Percentiles rank a stretch among this genome's conserved stretches.
Evolutionary conservation across 2,888 invertebrate species (phyloP).

Genomic region (Cremastinae sp.): DNA sequence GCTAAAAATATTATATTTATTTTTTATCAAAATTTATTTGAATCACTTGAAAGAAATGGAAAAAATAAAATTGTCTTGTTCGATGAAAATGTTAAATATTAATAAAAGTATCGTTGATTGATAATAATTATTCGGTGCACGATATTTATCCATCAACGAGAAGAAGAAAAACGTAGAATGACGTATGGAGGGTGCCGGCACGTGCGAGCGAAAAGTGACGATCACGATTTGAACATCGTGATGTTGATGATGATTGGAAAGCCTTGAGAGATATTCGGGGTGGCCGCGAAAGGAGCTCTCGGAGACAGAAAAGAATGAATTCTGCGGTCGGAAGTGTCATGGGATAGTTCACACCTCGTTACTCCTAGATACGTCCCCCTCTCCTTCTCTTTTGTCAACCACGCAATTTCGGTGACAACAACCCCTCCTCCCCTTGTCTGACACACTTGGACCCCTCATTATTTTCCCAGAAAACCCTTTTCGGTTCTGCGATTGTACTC

Average conservation of each 20-base stretch:
- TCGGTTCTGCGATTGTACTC: slow-evolving; percentile 39
- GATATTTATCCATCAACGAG: slow-evolving; percentile 52
- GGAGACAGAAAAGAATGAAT: slow-evolving; percentile 39
- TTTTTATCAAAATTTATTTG: too few relatives aligned
- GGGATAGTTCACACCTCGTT: slow-evolving; percentile 71
- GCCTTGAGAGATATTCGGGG: slow-evolving; percentile 26
- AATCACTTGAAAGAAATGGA: too few relatives aligned
- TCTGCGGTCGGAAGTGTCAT: slow-evolving; percentile 65
- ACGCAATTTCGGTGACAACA: slow-evolving; percentile 37
- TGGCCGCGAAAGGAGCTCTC: slow-evolving; percentile 11
- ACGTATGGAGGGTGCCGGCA: slow-evolving; percentile 61
- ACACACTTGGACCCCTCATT: slow-evolving; percentile 11
- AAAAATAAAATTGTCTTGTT: too few relatives aligned
- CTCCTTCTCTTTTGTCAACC: too few relatives aligned
- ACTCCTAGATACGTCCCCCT: slow-evolving; percentile 22
- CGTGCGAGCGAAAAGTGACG: slow-evolving; percentile 57
- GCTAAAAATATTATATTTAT: too few relatives aligned
- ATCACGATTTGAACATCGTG: slow-evolving; percentile 37
- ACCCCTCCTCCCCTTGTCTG: slow-evolving; percentile 31
- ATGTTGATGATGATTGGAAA: slow-evolving; percentile 49
- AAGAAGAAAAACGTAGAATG: slow-evolving; percentile 26
- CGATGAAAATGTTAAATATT: too few relatives aligned
- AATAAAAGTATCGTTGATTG: slow-evolving; percentile 26
- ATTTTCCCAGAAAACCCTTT: slow-evolving; percentile 14
- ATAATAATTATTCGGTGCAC: slow-evolving; percentile 40